These are phyloP conservation scores for Poecile montanus DNA, from an alignment of 2,797 vertebrate genomes.

Conservation along the genomic window DNA sequence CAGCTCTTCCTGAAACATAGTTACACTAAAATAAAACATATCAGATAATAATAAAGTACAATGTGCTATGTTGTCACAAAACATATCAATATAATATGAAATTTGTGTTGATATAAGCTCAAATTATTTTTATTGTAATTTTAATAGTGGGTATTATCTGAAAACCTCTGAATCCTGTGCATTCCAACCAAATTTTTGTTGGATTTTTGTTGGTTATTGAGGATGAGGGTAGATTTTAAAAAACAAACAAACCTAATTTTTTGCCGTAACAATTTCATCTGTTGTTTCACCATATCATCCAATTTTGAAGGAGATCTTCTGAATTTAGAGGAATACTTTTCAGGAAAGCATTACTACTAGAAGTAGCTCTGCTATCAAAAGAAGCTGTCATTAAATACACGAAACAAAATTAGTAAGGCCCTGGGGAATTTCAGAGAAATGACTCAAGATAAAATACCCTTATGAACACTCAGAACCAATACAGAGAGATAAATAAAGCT, in stretches of 20 bases:
- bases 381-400: background rate
- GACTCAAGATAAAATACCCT: background rate
- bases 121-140: background rate
- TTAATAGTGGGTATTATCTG: background rate
- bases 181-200: background rate
- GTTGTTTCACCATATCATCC: background rate
- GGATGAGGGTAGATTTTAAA: background rate
- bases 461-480: background rate
- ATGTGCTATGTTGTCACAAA: background rate
- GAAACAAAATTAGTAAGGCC: background rate
- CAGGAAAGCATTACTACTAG: background rate
- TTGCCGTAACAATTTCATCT: background rate
- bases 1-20: background rate
- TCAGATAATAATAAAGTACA: background rate
- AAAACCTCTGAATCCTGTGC: background rate
- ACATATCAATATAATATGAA: background rate
- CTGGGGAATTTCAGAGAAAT: background rate
- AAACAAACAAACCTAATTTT: background rate
- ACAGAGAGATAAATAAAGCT: background rate
- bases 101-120: background rate
- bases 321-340: background rate
- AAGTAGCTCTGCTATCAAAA: background rate
- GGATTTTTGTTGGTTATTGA: background rate
- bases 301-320: background rate
- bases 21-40: background rate